Evolutionary conservation across 1,140 invertebrate genomes (phyloP).

Genomic region (Drosophila ananassae): DNA sequence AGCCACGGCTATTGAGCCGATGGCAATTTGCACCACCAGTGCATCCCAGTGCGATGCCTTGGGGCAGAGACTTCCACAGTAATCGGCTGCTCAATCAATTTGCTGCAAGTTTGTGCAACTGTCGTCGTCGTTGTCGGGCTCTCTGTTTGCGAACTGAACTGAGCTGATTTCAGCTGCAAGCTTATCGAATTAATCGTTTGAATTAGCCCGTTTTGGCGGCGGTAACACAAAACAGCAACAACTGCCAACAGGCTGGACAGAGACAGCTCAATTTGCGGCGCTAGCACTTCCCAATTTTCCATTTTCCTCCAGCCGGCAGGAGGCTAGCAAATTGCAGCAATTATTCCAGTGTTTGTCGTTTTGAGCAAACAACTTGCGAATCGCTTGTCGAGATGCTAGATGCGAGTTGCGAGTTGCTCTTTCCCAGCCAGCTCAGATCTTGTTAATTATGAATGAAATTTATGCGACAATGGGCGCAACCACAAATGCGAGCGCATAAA

Average conservation of each 20-base stretch:
- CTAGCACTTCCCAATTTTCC: slow-evolving; percentile 15
- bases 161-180: slow-evolving; percentile 61
- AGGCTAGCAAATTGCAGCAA: slow-evolving; percentile 64
- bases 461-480: slow-evolving; percentile 74
- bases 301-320: background rate
- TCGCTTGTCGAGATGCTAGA: slow-evolving; percentile 2
- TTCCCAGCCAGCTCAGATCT: slow-evolving; percentile 45
- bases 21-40: slow-evolving; percentile 59
- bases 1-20: background rate
- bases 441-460: slow-evolving; percentile 80
- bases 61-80: slow-evolving; percentile 50
- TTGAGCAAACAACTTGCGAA: slow-evolving; percentile 57
- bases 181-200: slow-evolving; percentile 80
- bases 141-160: slow-evolving; percentile 21
- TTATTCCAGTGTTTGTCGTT: slow-evolving; percentile 66
- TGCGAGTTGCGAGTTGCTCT: slow-evolving; percentile 5
- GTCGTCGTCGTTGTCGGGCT: slow-evolving; percentile 46
- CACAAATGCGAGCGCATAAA: slow-evolving; percentile 34
- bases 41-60: slow-evolving; percentile 2
- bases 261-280: slow-evolving; percentile 67
- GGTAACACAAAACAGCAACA: background rate
- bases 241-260: slow-evolving; percentile 1
- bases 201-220: slow-evolving; percentile 61
- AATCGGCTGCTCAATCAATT: slow-evolving; percentile 79
- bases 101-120: slow-evolving; percentile 68